These are phyloP conservation scores for Brotogeris chrysoptera DNA, from an alignment of 2,797 vertebrate genomes.

Conservation along the genomic window DNA sequence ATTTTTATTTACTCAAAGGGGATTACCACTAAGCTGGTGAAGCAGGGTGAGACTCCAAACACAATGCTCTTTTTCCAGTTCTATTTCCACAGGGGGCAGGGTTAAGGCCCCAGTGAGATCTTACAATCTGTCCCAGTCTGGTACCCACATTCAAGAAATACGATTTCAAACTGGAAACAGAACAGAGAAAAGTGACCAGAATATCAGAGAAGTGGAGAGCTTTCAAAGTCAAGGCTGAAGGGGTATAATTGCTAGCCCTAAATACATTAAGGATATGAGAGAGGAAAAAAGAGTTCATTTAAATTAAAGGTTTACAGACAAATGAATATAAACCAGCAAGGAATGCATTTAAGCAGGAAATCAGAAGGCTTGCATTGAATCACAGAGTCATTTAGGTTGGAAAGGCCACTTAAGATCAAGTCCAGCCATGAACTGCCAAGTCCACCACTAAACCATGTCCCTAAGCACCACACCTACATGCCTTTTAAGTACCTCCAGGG, in stretches of 20 bases:
- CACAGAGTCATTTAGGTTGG: not conserved
- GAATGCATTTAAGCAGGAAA: not conserved
- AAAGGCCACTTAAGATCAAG: not conserved
- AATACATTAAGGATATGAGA: not conserved
- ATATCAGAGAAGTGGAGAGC: not conserved
- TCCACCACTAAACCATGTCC: not conserved
- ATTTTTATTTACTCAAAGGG: not conserved
- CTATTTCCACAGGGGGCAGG: fast-evolving
- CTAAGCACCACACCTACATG: fast-evolving
- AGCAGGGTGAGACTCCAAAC: not conserved
- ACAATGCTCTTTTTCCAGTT: not conserved
- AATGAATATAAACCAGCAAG: not conserved
- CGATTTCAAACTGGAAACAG: not conserved
- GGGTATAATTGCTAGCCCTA: not conserved
- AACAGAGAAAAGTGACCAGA: not conserved
- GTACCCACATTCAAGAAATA: not conserved
- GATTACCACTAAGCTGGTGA: not conserved
- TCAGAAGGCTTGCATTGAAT: not conserved
- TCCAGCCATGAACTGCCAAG: not conserved
- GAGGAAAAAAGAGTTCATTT: not conserved
- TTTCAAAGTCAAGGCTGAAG: not conserved
- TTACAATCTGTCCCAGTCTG: not conserved
- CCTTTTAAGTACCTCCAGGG: not conserved
- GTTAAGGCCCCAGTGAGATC: not conserved
- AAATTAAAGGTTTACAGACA: not conserved